Evolutionary conservation across 2,113 vertebrate species (phyloP), one percentile per base, ranked within the genome.

Genomic region (Scomber scombrus): DNA sequence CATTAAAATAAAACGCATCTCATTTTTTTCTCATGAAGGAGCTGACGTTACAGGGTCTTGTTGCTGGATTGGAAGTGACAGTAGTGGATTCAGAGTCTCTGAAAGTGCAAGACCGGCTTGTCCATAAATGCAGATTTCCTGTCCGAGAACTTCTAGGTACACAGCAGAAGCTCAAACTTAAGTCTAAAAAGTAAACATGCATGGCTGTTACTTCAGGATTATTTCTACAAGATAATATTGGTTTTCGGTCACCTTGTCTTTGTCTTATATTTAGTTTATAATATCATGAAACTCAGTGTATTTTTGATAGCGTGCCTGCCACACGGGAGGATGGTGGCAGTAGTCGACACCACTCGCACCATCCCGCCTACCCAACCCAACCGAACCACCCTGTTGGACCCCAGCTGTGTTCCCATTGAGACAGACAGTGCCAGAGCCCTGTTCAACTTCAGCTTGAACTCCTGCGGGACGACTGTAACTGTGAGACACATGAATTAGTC

Each of bases 291-390:
- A 40, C 13, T 54, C 46, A 1, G 14, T 49, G 34, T 65, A 18
- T 71, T 45, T 75, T 43, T 51, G 15, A 61, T 50, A 94, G 94
- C 84, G 4, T 94, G 94, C 71, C 46, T 93, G 31, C 85, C 93
- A 55, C 92, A 93, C 34, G 92, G 92, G 21, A 89, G 89, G 43
- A 91, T 95, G 72, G 72, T 88, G 2, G 91, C 86, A 1, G 84
- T 93, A 1, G 81, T 91, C 0, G 80, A 94, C 60, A 87, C 88
- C 4, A 81, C 91, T 50, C 85, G 82, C 67, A 90, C 88, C 5
- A 67, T 90, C 43, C 93, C 94, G 0, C 69, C 71, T 13, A 82
- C 87, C 11, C 78, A 65, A 4, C 89, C 93, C 23, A 77, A 87
- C 47, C 86, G 64, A 50, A 93, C 93, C 68, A 86, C 87, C 23